Percentiles rank a stretch among this genome's conserved stretches.
Evolutionary conservation across 1,140 invertebrate species (phyloP).

Genomic region (Drosophila parvula): DNA sequence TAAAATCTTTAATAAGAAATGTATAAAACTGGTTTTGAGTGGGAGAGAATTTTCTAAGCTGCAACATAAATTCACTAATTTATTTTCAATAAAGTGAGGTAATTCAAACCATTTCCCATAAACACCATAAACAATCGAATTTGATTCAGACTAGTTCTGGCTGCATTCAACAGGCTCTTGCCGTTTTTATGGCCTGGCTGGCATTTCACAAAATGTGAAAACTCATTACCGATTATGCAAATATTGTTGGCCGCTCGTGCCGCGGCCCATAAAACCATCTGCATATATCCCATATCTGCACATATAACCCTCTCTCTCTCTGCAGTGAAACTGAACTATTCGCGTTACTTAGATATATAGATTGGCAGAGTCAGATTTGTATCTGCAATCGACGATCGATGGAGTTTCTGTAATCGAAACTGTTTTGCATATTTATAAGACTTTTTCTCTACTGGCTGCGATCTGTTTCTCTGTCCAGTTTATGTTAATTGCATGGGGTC

Average conservation of each 20-base stretch:
- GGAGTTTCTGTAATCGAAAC: constrained; percentile 66
- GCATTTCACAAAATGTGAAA: constrained; percentile 56
- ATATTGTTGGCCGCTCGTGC: constrained; percentile 69
- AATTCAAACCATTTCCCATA: constrained; percentile 21
- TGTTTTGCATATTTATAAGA: constrained; percentile 81
- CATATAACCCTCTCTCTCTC: constrained; percentile 26
- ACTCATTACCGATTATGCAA: constrained; percentile 68
- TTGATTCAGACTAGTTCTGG: constrained; percentile 37
- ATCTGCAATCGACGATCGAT: constrained; percentile 34
- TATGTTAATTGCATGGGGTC: constrained; percentile 77
- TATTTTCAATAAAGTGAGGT: constrained; percentile 13
- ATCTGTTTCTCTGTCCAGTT: constrained; percentile 59
- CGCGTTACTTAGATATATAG: constrained; percentile 46
- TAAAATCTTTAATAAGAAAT: too few species aligned
- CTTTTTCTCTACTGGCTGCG: constrained; percentile 37
- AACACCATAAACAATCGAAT: constrained; percentile 22
- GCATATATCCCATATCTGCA: background rate
- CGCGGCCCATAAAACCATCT: constrained; percentile 45
- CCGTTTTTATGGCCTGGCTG: constrained; percentile 51
- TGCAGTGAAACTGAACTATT: constrained; percentile 31
- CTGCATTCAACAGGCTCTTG: constrained; percentile 53
- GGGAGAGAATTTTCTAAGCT: background rate
- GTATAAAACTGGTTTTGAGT: constrained; percentile 11
- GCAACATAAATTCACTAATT: constrained; percentile 1
- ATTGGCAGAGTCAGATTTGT: constrained; percentile 29